phyloP scores from a whole-genome alignment of 2,113 vertebrate genomes.

The Caranx ignobilis region DNA sequence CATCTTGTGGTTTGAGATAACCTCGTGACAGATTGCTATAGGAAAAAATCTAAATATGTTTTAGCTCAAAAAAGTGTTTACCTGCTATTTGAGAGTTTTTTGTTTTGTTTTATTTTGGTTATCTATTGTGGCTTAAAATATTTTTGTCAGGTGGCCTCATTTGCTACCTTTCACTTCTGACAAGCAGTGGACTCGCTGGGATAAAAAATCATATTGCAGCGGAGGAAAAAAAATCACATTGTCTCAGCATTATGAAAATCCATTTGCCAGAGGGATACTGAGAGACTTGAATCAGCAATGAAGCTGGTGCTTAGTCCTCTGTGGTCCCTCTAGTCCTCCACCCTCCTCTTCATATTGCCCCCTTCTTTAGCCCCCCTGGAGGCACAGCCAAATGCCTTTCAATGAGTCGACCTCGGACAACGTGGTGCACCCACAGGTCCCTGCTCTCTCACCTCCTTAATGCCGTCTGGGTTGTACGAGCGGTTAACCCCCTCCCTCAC shows the following conservation, averaged over 20 bases:
- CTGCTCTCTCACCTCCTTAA: constrained; percentile 62
- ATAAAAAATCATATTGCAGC: constrained; percentile 36
- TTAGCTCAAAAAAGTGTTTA: not conserved
- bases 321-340: constrained; percentile 49
- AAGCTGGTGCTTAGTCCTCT: constrained; percentile 69
- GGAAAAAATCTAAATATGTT: not conserved
- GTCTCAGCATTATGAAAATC: constrained; percentile 82
- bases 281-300: constrained; percentile 79
- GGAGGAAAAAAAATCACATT: constrained; percentile 57
- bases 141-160: constrained; percentile 6
- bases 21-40: not conserved
- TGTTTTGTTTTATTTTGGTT: not conserved
- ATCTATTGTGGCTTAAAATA: not conserved
- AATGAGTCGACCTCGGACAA: constrained; percentile 57
- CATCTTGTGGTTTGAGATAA: not conserved
- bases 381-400: constrained; percentile 69
- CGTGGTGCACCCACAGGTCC: constrained; percentile 46
- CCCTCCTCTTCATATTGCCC: constrained; percentile 29
- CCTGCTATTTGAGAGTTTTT: not conserved
- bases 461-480: constrained; percentile 32
- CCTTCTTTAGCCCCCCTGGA: constrained; percentile 55
- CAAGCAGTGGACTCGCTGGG: constrained; percentile 27
- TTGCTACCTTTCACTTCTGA: constrained; percentile 32
- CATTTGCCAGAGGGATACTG: constrained; percentile 74
- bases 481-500: constrained; percentile 29